A percentile compares a stretch with the other conserved stretches of the same genome.
Evolutionary conservation across 2,113 vertebrate genomes (phyloP).

Genomic region (Gracilinanus agilis): DNA sequence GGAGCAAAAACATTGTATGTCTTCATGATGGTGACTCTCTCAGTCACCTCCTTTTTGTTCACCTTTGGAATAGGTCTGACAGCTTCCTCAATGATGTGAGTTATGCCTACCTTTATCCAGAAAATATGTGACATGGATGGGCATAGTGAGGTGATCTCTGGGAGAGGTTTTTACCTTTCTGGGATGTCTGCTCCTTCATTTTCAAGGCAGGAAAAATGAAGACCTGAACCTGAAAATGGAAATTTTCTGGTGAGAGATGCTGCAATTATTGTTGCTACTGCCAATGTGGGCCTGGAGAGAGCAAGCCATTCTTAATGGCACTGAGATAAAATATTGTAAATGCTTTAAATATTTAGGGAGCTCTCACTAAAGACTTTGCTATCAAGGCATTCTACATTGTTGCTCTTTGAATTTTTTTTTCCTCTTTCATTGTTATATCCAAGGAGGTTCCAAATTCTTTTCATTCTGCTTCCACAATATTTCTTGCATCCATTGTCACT

Average conservation of each 20-base stretch:
- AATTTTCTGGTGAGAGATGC: not conserved
- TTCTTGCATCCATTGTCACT: not conserved
- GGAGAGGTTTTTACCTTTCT: not conserved
- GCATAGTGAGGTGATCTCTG: not conserved
- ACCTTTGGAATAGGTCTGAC: not conserved
- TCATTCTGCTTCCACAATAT: not conserved
- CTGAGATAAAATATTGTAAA: not conserved
- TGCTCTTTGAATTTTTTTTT: not conserved
- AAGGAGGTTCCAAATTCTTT: not conserved
- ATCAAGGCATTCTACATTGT: not conserved
- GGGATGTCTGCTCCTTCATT: not conserved
- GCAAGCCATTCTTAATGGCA: not conserved
- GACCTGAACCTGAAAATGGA: not conserved
- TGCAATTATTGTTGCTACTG: not conserved
- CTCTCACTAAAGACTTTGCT: not conserved
- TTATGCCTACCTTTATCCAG: not conserved
- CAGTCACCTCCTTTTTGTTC: not conserved
- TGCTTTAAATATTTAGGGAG: not conserved
- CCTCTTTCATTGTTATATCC: not conserved
- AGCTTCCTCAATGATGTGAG: not conserved
- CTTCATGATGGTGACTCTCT: not conserved
- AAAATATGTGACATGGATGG: not conserved
- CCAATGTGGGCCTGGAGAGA: not conserved
- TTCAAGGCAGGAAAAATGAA: not conserved
- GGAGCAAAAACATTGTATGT: not conserved